phyloP scores from a whole-genome alignment of 1,140 invertebrate species.

The Schlechtendalia chinensis region DNA sequence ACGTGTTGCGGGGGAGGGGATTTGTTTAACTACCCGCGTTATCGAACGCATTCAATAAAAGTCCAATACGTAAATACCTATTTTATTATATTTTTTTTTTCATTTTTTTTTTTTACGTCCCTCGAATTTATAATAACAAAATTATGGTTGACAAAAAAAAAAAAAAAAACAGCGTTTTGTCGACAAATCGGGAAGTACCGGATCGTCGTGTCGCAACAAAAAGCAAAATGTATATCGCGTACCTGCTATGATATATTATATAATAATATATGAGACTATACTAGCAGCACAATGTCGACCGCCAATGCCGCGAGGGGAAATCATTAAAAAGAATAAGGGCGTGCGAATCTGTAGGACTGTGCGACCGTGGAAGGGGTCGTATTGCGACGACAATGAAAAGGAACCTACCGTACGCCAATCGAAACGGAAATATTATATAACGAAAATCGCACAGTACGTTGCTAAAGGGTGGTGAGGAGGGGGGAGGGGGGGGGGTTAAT shows the following conservation, averaged over 20 bases:
- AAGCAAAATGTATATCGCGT: too few relatives aligned
- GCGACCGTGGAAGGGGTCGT: background rate
- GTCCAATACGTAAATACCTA: background rate
- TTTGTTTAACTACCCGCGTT: background rate
- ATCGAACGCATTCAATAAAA: background rate
- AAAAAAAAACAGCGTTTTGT: background rate
- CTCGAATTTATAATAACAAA: background rate
- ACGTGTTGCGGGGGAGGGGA: too few relatives aligned
- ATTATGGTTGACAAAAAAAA: background rate
- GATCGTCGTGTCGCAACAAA: background rate
- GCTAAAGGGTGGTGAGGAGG: background rate
- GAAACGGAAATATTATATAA: constrained; percentile 21
- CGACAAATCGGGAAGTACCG: background rate
- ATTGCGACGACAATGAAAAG: background rate
- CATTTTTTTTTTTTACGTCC: background rate
- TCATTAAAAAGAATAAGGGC: background rate
- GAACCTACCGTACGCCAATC: background rate
- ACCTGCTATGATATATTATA: background rate
- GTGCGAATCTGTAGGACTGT: background rate
- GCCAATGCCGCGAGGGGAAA: background rate
- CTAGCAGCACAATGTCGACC: background rate
- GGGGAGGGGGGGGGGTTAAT: too few relatives aligned
- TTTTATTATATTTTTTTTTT: too few relatives aligned
- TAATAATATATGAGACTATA: too few relatives aligned
- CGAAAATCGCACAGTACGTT: background rate